Base-by-base conservation (phyloP, 2,113 vertebrate genomes). In the Copsychus sechellarum region DNA sequence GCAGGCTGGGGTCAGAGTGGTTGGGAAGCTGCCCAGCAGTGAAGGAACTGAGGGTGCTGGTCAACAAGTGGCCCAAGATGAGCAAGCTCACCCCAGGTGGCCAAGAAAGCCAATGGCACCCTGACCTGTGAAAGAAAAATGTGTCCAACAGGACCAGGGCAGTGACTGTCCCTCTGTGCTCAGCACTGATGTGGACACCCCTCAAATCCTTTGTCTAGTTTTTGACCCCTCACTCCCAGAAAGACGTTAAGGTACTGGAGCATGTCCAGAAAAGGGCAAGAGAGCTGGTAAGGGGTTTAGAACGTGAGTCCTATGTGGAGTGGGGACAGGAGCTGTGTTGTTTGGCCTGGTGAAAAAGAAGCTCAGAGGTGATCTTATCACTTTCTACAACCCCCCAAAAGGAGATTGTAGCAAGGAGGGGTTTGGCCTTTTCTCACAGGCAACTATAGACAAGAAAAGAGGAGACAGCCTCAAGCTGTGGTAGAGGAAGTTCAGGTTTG, bases 381-480 rank as follows among this genome's bases (percentile, higher is more conserved):
- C 14, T 25, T 54, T 45, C n/a, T 45, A 38, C 11, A 45, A 26
- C 2, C 22, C 45, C 18, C 3, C 1, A 1, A 43, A 72, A 53
- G 4, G 57, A 45, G 18, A 47, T 28, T 18, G 28, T 31, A 71
- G 17, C 24, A 34, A 56, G 25, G n/a, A 47, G 11, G 8, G 4
- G 13, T 24, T 80, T 26, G 25, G 31, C 50, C 14, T 42, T 48
- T 80, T 31, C 34, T 64, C 34, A 9, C 29, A 31, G 34, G 14
- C 31, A 64, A 5, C 8, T 26, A 25, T 10, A 19, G 11, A 43
- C 11, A 57, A 42, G 21, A 18, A 47, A 62, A 62, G 65, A 71
- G 9, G 42, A 88, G 50, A 36, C 0, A 0, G 9, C 10, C 20
- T 31, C 25, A 80, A 21, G 17, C 11, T 26, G 25, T 21, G 4